Percentiles rank a stretch among this genome's conserved stretches.
Conservation (phyloP, 1,140 invertebrate genomes). For the Bombus terrestris region DNA sequence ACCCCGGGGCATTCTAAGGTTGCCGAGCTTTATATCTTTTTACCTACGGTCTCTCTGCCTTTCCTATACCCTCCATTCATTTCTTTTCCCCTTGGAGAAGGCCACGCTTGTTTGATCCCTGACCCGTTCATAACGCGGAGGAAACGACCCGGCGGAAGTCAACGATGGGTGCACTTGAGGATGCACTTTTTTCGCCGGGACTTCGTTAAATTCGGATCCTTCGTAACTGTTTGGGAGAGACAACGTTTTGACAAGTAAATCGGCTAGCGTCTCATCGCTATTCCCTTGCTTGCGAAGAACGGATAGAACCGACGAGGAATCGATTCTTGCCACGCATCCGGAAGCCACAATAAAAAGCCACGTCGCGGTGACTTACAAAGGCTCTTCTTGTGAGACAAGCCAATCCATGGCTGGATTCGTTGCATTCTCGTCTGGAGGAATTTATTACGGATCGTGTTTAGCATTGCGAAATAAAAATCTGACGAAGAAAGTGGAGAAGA, state of each 20-base stretch:
- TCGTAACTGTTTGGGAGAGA: neutral
- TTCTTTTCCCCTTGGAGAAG: constrained; percentile 33
- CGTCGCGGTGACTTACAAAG: neutral
- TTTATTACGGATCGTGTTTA: neutral
- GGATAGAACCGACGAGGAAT: constrained; percentile 1
- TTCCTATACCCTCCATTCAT: constrained; percentile 43
- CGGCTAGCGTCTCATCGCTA: neutral
- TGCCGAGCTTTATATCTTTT: constrained; percentile 31
- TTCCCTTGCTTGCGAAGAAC: too few relatives aligned
- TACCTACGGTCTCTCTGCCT: constrained; percentile 33
- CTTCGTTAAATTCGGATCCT: constrained; percentile 34
- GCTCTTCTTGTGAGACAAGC: neutral
- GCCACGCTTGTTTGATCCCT: constrained; percentile 63
- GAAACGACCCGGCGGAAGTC: constrained; percentile 50
- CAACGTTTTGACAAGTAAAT: constrained; percentile 2
- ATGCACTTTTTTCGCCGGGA: constrained; percentile 11
- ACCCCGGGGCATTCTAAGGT: constrained; percentile 39
- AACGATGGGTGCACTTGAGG: neutral
- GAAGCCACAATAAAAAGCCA: constrained; percentile 46
- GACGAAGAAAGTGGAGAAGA: too few relatives aligned
- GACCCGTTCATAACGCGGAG: constrained; percentile 64
- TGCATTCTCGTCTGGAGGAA: neutral
- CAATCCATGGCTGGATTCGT: constrained; percentile 12
- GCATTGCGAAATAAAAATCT: neutral
- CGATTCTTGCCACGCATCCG: constrained; percentile 51